Evolutionary conservation across 2,113 vertebrate species (phyloP), one percentile per base, ranked within the genome.

Genomic region (Xenopus laevis): DNA sequence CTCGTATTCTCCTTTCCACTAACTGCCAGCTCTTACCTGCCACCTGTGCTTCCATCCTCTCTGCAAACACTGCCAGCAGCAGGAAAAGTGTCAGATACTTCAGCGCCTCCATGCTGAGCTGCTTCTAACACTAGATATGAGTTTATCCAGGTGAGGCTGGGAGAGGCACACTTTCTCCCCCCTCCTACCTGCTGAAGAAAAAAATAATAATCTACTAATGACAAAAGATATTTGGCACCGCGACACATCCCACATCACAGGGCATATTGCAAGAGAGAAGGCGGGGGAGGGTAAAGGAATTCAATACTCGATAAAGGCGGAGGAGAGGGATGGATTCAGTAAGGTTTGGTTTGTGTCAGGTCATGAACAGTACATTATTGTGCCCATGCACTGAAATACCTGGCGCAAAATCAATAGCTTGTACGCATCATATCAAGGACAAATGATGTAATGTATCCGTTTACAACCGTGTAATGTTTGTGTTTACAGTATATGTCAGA

Each of bases 161-260:
- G 58, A 46, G 13, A 46, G 57, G 16, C 20, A 61, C 20, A 71
- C 12, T 61, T 13, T n/a, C 58, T 5, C 58, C 58, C 33, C 13
- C 69, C 40, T 30, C 69, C 57, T 20, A 71, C 44, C 27, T 60
- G 65, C 47, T 44, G 59, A 59, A 30, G 23, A 27, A 27, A 27
- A 30, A 11, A 40, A 30, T n/a, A 30, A 21, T 21, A 30, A 27
- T n/a, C n/a, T 27, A 27, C 15, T 18, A 59, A 59, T 18, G 17
- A 59, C 10, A 18, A 10, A 17, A 60, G 13, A 55, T 21, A 55
- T 50, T 3, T 30, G 50, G 15, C 46, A 68, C 23, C 16, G 13
- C 11, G 17, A 30, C 30, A 44, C 33, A 5, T 18, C 11, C 21
- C 27, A 18, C 1, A 57, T 9, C 12, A 53, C 20, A 17, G 30